phyloP scores from a whole-genome alignment of 2,113 vertebrate species.

The Indicator indicator region DNA sequence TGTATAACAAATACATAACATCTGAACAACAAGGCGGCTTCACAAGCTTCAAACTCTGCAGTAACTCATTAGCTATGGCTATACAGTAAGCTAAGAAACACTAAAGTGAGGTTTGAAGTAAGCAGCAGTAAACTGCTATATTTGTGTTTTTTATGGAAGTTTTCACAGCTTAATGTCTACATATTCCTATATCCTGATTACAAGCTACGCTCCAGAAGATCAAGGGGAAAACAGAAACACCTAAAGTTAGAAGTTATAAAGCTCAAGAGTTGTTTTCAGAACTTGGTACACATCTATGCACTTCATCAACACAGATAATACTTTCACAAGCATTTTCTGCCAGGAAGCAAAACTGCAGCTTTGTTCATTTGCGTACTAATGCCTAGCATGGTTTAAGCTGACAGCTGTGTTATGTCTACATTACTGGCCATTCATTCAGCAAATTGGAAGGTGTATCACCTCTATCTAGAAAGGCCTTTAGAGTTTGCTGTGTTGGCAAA shows the following conservation, averaged over 20 bases:
- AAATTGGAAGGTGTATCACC: not conserved
- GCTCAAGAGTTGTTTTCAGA: not conserved
- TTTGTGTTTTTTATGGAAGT: not conserved
- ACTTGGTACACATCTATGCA: not conserved
- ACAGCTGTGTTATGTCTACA: not conserved
- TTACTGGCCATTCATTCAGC: not conserved
- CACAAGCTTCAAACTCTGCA: not conserved
- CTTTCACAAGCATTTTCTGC: slow-evolving; percentile 14
- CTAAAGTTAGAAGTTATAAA: not conserved
- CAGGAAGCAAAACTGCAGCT: slow-evolving; percentile 10
- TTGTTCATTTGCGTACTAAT: slow-evolving; percentile 12
- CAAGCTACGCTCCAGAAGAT: not conserved
- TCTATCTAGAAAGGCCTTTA: slow-evolving; percentile 16
- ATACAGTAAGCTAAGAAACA: not conserved
- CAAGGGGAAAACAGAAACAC: not conserved
- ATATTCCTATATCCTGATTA: not conserved
- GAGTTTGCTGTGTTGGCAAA: not conserved
- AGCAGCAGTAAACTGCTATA: not conserved
- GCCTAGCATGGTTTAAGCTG: not conserved
- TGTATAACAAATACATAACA: not conserved
- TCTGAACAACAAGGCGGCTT: not conserved
- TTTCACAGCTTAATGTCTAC: not conserved
- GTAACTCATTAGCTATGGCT: not conserved
- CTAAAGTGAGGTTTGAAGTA: not conserved
- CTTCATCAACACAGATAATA: not conserved